phyloP scores from a whole-genome alignment of 2,113 vertebrate genomes.

The Callionymus lyra region DNA sequence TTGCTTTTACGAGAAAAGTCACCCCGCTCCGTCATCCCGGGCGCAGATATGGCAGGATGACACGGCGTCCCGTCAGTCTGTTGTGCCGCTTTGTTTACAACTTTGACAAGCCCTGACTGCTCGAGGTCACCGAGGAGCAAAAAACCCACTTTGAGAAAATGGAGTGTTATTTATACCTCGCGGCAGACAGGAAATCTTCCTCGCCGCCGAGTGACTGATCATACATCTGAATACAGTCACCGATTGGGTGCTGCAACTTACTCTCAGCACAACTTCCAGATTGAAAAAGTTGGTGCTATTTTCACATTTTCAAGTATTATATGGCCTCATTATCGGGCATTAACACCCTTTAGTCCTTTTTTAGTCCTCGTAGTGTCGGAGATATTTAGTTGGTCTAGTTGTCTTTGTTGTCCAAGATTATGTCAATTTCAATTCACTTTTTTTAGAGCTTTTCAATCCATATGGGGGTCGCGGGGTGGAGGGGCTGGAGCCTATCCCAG shows the following conservation, averaged over 20 bases:
- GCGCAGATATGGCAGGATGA: no score
- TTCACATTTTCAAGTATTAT: conserved; percentile 14
- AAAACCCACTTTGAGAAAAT: conserved; percentile 11
- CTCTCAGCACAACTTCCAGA: not conserved
- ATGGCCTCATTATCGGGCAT: conserved; percentile 13
- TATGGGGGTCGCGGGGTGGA: no score
- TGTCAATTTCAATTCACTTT: no score
- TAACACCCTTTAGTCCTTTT: conserved; percentile 12
- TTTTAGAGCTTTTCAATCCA: no score
- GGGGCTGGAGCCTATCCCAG: no score
- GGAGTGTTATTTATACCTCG: no score
- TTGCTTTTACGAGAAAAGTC: no score
- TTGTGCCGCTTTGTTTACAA: conserved; percentile 40
- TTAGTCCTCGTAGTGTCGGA: conserved; percentile 5
- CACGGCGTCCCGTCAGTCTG: conserved; percentile 15
- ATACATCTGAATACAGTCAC: conserved; percentile 21
- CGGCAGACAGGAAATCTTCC: conserved; percentile 22
- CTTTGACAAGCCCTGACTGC: conserved; percentile 33
- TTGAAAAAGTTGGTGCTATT: conserved; percentile 11
- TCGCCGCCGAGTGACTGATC: conserved; percentile 22
- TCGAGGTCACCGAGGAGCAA: conserved; percentile 33
- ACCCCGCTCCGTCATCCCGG: no score
- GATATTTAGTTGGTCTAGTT: no score
- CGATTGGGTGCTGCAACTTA: not conserved
- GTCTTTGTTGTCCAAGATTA: no score